Evolutionary conservation across 2,888 invertebrate genomes (phyloP).

Genomic region (Strigamia maritima): DNA sequence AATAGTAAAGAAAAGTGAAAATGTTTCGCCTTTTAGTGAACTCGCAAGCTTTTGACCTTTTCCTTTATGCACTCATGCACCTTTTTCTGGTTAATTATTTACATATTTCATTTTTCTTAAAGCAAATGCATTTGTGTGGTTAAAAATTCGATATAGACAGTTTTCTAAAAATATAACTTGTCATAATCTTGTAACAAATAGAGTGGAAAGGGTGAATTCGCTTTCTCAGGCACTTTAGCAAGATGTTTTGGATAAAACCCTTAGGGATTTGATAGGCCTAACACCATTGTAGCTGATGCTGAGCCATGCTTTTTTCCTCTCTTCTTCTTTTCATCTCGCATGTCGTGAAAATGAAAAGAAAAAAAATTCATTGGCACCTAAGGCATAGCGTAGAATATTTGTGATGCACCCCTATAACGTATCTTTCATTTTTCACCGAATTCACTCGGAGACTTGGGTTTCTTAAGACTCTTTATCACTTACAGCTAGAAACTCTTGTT

Average conservation of each 20-base stretch:
- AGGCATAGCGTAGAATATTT: neutral
- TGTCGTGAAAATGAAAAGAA: neutral
- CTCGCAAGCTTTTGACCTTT: too few relatives aligned
- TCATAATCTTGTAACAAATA: too few relatives aligned
- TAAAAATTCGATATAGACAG: too few relatives aligned
- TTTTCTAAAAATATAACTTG: too few relatives aligned
- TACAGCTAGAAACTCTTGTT: neutral
- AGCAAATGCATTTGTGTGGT: too few relatives aligned
- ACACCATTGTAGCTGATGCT: neutral
- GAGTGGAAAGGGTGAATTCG: neutral
- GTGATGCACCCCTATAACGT: neutral
- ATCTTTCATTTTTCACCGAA: neutral
- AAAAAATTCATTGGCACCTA: neutral
- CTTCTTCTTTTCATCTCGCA: neutral
- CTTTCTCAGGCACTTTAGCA: neutral
- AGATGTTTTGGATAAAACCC: slow-evolving; percentile 1
- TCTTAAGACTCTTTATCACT: neutral
- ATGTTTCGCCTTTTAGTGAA: too few relatives aligned
- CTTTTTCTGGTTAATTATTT: too few relatives aligned
- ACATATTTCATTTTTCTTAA: too few relatives aligned
- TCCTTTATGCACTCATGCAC: too few relatives aligned
- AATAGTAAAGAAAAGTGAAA: too few relatives aligned
- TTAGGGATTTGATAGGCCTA: neutral
- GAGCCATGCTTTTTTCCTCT: neutral
- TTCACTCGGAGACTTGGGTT: neutral